These are phyloP conservation scores for Drosophila suboccidentalis DNA, from an alignment of 2,888 invertebrate genomes.

Conservation along the genomic window DNA sequence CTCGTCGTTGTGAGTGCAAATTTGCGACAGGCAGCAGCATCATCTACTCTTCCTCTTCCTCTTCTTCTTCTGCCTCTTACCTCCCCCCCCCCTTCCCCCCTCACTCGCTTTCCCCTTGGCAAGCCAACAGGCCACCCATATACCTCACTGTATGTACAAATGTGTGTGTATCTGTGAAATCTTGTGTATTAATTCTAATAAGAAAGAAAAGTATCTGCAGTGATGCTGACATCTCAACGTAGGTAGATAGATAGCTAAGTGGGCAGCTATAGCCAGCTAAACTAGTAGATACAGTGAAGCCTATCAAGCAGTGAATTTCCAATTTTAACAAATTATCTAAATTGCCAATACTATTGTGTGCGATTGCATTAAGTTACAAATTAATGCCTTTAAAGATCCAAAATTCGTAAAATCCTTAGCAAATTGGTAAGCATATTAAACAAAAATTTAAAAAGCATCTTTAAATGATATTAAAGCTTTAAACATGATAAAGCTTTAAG, in stretches of 20 bases:
- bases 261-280: background rate
- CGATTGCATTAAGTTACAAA: background rate
- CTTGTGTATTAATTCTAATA: constrained; percentile 67
- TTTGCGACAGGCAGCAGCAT: constrained; percentile 37
- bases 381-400: background rate
- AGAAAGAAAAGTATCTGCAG: constrained; percentile 55
- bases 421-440: no score
- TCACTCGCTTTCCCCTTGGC: background rate
- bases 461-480: background rate
- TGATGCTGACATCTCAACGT: constrained; percentile 36
- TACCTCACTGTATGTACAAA: constrained; percentile 15
- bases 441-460: background rate
- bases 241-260: constrained; percentile 21
- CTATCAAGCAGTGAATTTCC: background rate
- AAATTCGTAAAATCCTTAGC: no score
- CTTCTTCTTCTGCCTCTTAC: background rate
- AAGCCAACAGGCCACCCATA: constrained; percentile 34
- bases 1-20: constrained; percentile 62
- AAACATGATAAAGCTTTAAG: background rate
- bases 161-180: constrained; percentile 43
- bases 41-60: constrained; percentile 7
- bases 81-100: background rate
- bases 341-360: no score
- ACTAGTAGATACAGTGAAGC: constrained; percentile 11
- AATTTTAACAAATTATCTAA: background rate